Base-by-base conservation (phyloP, 1,140 invertebrate species). In the Hyles euphorbiae region DNA sequence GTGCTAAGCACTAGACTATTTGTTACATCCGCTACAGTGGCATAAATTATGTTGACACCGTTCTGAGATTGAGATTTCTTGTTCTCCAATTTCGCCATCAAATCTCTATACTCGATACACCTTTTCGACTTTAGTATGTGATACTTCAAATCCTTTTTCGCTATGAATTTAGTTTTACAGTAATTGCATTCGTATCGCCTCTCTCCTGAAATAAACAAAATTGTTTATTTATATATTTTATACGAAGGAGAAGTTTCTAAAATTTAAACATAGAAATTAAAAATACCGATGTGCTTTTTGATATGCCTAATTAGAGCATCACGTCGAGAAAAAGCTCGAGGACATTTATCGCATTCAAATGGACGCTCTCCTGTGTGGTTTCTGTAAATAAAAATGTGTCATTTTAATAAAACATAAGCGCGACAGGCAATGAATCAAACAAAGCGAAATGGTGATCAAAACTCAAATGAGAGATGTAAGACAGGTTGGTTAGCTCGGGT, bases 171-270 rank as follows among this genome's bases (percentile, higher is more conserved):
- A 51, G 34, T 62, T 5, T 68, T 11, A 52, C 80, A 87, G 12
- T 73, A 64, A 45, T 83, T 79, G 53, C 91, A 91, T 12, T 74
- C 63, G 60, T 83, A 91, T 0, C 83, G 87, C 34, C 80, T 84
- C 73, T 91, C 89, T 11, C 83, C 91, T 78, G 87, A 83, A 82
- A 32, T 11, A 59, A 64, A 64, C 46, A 45, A 47, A 22, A 22
- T 22, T 22, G 22, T 22, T 22, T 22, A 22, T 22, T 22, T 22
- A 22, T 22, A 22, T 22, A 22, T 22, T 22, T 22, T 22, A 22
- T 22, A 22, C 22, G 2, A 22, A 22, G 22, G 22, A 22, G 22
- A 22, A 22, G 0, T 22, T 22, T 22, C 0, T 2, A 22, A 22
- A 22, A 22, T 22, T 22, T 22, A 22, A 22, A 22, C 2, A 22